Conservation (phyloP, 2,888 invertebrate species). For the Noctua janthina region DNA sequence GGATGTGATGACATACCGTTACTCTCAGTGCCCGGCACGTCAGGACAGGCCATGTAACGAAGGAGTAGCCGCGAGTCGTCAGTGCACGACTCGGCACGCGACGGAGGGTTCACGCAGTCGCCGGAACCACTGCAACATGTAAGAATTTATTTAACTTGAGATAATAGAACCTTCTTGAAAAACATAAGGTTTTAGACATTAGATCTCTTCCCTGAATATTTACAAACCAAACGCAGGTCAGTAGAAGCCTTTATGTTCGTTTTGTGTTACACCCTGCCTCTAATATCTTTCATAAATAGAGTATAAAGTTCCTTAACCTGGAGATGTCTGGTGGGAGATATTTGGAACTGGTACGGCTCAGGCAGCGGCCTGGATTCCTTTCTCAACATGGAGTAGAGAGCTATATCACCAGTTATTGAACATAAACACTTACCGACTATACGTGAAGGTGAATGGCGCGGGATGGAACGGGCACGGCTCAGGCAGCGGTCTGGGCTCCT, state of each 20-base stretch:
- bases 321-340: too few species aligned
- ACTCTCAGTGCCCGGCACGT: constrained; percentile 94
- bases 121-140: constrained; percentile 90
- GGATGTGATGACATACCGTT: constrained; percentile 90
- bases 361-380: neutral
- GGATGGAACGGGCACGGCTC: constrained; percentile 95
- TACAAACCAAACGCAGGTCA: too few species aligned
- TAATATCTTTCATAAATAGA: too few species aligned
- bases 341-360: too few species aligned
- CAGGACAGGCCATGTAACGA: constrained; percentile 95
- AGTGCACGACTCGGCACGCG: constrained; percentile 95
- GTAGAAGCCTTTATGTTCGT: too few species aligned
- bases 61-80: constrained; percentile 95
- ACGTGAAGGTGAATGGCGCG: constrained; percentile 95
- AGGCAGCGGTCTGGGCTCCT: constrained; percentile 92
- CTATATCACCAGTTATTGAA: neutral
- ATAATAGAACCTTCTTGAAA: too few species aligned
- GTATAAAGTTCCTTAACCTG: too few species aligned
- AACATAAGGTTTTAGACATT: too few species aligned
- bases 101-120: constrained; percentile 94
- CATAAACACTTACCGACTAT: constrained; percentile 88
- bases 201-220: too few species aligned
- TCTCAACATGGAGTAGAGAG: neutral
- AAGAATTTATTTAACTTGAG: too few species aligned
- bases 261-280: too few species aligned